These are phyloP conservation scores for Florisuga fusca DNA, from an alignment of 2,797 vertebrate genomes.

Conservation along the genomic window DNA sequence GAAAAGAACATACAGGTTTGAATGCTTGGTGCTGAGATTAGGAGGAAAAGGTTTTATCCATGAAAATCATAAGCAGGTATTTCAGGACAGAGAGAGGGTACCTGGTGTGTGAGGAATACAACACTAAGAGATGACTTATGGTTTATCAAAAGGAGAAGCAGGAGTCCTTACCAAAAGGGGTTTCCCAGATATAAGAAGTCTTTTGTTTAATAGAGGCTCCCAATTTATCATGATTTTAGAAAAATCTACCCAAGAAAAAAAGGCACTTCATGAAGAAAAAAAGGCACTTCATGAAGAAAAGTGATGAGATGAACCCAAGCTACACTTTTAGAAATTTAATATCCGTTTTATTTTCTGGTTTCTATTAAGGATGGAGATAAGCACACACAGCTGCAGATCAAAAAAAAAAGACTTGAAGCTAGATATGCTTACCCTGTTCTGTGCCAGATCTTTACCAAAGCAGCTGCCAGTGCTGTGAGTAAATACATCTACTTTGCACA, in stretches of 20 bases:
- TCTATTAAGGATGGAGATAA: constrained; percentile 26
- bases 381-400: constrained; percentile 43
- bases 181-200: background rate
- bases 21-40: background rate
- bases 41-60: background rate
- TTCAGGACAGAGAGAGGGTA: background rate
- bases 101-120: fast-evolving
- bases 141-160: background rate
- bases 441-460: constrained; percentile 38
- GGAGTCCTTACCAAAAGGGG: background rate
- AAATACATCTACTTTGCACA: constrained; percentile 37
- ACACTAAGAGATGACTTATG: background rate
- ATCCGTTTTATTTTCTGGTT: background rate
- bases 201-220: background rate
- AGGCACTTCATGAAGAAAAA: background rate
- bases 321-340: constrained; percentile 3
- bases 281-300: background rate
- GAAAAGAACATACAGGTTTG: background rate
- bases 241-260: background rate
- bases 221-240: background rate
- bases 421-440: background rate
- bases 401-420: constrained; percentile 1
- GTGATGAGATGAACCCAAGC: background rate
- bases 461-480: constrained; percentile 23
- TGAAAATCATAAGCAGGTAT: background rate